These are phyloP conservation scores for Lithophane socia DNA, from an alignment of 2,888 invertebrate species.

Conservation along the genomic window DNA sequence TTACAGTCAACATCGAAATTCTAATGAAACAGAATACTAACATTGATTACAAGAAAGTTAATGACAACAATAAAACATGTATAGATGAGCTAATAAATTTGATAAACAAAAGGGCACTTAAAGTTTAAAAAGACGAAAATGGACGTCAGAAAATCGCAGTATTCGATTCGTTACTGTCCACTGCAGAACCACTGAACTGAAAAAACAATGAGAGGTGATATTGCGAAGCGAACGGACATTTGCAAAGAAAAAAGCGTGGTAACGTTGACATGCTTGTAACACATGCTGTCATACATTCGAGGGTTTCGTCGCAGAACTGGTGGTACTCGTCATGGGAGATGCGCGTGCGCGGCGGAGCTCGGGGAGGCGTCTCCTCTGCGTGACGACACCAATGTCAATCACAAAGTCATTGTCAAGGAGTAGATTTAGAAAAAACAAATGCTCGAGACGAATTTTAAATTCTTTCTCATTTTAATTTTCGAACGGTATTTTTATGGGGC, in stretches of 20 bases:
- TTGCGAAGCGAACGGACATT: conserved; percentile 62
- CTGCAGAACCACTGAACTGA: conserved; percentile 59
- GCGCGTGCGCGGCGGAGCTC: conserved; percentile 88
- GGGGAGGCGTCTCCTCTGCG: conserved; percentile 80
- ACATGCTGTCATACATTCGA: conserved; percentile 93
- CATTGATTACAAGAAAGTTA: conserved; percentile 30
- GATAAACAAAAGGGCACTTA: conserved; percentile 56
- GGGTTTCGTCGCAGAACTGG: conserved; percentile 94
- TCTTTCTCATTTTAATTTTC: conserved; percentile 1
- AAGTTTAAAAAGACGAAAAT: conserved; percentile 44
- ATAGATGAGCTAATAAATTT: conserved; percentile 47
- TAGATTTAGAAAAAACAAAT: conserved; percentile 75
- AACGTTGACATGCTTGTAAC: conserved; percentile 74
- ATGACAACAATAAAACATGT: conserved; percentile 35
- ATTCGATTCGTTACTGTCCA: conserved; percentile 53
- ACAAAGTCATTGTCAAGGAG: conserved; percentile 64
- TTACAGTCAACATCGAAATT: conserved; percentile 20
- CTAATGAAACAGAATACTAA: conserved; percentile 41
- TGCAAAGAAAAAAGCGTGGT: conserved; percentile 79
- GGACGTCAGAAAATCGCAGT: conserved; percentile 50
- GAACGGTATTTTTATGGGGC: conserved; percentile 2
- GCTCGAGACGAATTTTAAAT: conserved; percentile 60
- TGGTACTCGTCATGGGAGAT: conserved; percentile 95
- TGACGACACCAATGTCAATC: conserved; percentile 66
- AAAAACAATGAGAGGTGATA: conserved; percentile 59